These are phyloP conservation scores for Plutomurus gul DNA, from an alignment of 1,140 invertebrate genomes.

Conservation along the genomic window DNA sequence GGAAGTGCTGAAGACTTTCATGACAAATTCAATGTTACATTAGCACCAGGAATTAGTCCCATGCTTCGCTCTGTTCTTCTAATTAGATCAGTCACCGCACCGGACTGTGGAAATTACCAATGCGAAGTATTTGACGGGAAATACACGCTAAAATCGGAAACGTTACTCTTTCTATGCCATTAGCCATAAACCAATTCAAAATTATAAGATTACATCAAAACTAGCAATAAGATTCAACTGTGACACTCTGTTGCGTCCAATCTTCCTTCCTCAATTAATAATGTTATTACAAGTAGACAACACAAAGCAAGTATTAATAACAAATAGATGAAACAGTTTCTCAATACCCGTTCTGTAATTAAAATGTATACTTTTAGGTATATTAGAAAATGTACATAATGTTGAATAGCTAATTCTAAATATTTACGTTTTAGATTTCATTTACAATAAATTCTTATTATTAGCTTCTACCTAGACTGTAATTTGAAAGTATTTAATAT, in stretches of 20 bases:
- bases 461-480: too few species aligned
- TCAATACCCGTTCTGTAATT: too few species aligned
- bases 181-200: slow-evolving; percentile 22
- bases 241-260: neutral
- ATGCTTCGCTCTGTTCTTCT: slow-evolving; percentile 52
- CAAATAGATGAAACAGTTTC: too few species aligned
- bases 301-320: too few species aligned
- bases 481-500: too few species aligned
- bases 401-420: too few species aligned
- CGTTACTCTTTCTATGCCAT: slow-evolving; percentile 53
- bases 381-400: too few species aligned
- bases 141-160: slow-evolving; percentile 48
- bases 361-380: too few species aligned
- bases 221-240: neutral
- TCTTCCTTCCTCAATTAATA: too few species aligned
- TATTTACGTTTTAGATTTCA: too few species aligned
- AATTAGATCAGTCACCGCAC: slow-evolving; percentile 39
- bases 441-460: too few species aligned
- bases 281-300: too few species aligned
- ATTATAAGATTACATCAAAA: neutral
- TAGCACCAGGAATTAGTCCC: slow-evolving; percentile 51
- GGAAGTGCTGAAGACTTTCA: slow-evolving; percentile 48
- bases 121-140: slow-evolving; percentile 52
- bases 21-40: slow-evolving; percentile 53
- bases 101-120: slow-evolving; percentile 49